Conservation (phyloP, 2,888 invertebrate species). For the Caenorhabditis macrosperma region DNA sequence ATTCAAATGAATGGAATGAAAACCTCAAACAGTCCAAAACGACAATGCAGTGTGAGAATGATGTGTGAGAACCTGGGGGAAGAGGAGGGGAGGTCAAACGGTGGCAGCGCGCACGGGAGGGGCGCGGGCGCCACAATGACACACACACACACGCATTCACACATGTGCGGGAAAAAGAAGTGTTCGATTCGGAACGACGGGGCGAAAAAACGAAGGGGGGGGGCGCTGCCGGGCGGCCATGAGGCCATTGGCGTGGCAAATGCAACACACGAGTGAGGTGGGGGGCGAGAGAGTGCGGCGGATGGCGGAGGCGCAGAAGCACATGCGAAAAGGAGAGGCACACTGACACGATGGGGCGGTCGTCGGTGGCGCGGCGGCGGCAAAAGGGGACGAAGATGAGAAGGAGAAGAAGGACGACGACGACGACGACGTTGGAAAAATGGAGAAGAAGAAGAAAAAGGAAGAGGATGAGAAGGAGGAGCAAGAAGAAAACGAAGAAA, state of each 20-base stretch:
- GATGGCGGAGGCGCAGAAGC: conserved; percentile 5
- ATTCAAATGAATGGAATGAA: no score
- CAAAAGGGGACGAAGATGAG: neutral
- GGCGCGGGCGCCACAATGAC: neutral
- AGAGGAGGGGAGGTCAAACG: neutral
- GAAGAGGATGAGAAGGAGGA: no score
- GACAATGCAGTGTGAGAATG: no score
- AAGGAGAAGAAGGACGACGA: conserved; percentile 3
- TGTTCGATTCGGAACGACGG: conserved; percentile 1
- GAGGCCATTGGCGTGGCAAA: conserved; percentile 54
- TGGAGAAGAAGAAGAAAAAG: no score
- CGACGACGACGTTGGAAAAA: no score
- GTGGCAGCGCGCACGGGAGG: neutral
- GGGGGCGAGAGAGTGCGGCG: neutral
- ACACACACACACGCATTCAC: neutral
- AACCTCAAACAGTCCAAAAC: no score
- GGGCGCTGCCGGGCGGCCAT: conserved; percentile 25
- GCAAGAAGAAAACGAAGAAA: no score
- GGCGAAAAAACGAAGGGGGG: conserved; percentile 4
- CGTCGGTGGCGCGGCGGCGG: conserved; percentile 22
- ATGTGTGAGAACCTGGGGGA: no score
- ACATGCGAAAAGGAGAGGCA: conserved; percentile 12
- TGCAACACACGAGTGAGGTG: conserved; percentile 27
- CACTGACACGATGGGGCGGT: conserved; percentile 15
- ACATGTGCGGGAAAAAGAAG: conserved; percentile 1